Evolutionary conservation across 2,888 invertebrate species (phyloP).

Genomic region (Diaprepes abbreviatus): DNA sequence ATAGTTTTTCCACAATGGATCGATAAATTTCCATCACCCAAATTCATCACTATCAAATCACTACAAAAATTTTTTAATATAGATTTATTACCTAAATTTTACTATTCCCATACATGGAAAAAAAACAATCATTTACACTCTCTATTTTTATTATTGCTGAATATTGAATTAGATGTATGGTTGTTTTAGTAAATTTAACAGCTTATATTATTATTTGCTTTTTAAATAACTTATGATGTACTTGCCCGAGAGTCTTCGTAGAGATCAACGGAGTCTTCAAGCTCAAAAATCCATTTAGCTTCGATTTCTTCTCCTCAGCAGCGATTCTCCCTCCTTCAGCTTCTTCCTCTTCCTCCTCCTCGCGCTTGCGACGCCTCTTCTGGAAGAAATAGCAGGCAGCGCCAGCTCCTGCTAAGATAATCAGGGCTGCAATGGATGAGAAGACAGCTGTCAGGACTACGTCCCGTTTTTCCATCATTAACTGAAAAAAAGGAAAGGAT

Average conservation of each 20-base stretch:
- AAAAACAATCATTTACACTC: no score
- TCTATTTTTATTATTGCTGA: no score
- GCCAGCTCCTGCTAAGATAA: constrained; percentile 72
- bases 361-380: constrained; percentile 71
- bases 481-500: constrained; percentile 65
- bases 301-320: constrained; percentile 71
- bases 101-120: no score
- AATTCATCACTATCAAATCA: no score
- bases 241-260: constrained; percentile 83
- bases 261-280: constrained; percentile 81
- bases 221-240: no score
- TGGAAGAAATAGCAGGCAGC: constrained; percentile 72
- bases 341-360: constrained; percentile 69
- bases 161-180: no score
- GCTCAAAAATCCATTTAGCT: constrained; percentile 77
- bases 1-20: no score
- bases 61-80: no score
- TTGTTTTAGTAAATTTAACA: no score
- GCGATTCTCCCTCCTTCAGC: constrained; percentile 68
- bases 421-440: constrained; percentile 74
- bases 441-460: constrained; percentile 76
- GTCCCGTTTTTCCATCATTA: constrained; percentile 79
- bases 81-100: no score
- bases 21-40: no score
- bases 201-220: no score